Conservation (phyloP, 92 coral and sea anemone genomes). For the Phenganax marumi region DNA sequence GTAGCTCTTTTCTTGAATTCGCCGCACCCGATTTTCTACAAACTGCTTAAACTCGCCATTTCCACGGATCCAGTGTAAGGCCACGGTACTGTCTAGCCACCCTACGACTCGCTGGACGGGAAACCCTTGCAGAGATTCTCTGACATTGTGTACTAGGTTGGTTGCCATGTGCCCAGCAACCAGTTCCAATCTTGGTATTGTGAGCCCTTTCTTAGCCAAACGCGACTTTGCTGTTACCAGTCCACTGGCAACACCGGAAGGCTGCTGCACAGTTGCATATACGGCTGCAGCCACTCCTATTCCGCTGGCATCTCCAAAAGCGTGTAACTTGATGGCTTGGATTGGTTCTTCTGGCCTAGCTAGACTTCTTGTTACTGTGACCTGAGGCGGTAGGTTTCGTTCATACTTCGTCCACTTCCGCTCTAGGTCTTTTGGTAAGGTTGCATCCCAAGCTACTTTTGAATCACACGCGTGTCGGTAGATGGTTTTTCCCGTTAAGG, state of each 20-base stretch:
- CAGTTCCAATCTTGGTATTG: constrained; percentile 47
- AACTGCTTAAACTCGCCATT: constrained; percentile 27
- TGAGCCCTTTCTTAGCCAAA: constrained; percentile 43
- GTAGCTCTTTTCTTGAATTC: no score
- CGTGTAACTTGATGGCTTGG: constrained; percentile 22
- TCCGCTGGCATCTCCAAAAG: no score
- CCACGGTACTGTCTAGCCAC: constrained; percentile 44
- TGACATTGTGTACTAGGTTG: constrained; percentile 34
- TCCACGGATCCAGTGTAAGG: constrained; percentile 42
- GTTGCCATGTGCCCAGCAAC: constrained; percentile 51
- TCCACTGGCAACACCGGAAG: constrained; percentile 23
- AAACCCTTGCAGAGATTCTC: constrained; percentile 30
- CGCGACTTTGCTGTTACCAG: constrained; percentile 45
- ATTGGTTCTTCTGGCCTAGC: constrained; percentile 31
- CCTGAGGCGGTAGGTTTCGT: constrained; percentile 2
- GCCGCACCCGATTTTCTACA: no score
- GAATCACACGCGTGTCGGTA: constrained; percentile 47
- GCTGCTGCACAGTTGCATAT: constrained; percentile 29
- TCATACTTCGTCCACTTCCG: constrained; percentile 37
- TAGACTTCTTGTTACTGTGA: constrained; percentile 1
- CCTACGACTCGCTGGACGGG: constrained; percentile 3
- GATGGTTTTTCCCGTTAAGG: constrained; percentile 38
- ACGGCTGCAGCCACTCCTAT: no score
- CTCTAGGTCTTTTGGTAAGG: constrained; percentile 33
- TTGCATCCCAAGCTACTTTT: constrained; percentile 51